A percentile compares a stretch with the other conserved stretches of the same genome.
These are phyloP conservation scores for Phrynocephalus forsythii DNA, from an alignment of 2,797 vertebrate species.

Conservation along the genomic window DNA sequence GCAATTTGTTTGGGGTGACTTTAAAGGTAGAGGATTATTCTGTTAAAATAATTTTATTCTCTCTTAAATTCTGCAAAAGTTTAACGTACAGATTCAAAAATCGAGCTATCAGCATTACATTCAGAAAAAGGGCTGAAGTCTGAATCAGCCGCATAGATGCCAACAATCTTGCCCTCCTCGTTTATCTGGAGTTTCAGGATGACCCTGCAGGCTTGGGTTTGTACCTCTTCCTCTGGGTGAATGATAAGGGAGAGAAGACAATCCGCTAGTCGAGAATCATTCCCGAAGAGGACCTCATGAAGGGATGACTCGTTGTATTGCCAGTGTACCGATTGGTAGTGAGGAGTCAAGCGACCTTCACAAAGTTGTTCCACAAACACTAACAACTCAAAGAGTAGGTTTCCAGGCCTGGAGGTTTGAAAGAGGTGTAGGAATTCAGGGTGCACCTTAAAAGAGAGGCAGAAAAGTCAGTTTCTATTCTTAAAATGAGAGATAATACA, in stretches of 20 bases:
- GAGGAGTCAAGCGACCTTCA: constrained; percentile 53
- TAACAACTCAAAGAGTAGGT: constrained; percentile 42
- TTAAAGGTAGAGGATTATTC: background rate
- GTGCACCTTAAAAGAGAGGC: constrained; percentile 44
- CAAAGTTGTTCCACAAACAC: constrained; percentile 62
- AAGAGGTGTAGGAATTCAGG: constrained; percentile 58
- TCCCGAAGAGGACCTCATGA: constrained; percentile 47
- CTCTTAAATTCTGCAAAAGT: constrained; percentile 4
- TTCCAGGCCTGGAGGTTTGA: constrained; percentile 21
- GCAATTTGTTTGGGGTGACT: background rate
- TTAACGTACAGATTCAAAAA: background rate
- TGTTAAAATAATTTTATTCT: constrained; percentile 29
- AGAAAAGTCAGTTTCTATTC: background rate
- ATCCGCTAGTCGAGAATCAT: constrained; percentile 42
- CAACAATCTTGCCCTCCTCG: accelerated
- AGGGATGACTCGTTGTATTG: constrained; percentile 60
- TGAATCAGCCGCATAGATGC: constrained; percentile 4
- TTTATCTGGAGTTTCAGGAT: constrained; percentile 52
- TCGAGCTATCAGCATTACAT: accelerated
- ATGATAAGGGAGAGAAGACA: constrained; percentile 59
- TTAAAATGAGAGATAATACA: background rate
- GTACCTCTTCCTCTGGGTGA: constrained; percentile 53
- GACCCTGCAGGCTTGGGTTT: constrained; percentile 64
- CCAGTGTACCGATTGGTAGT: constrained; percentile 51
- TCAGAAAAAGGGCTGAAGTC: constrained; percentile 36